Conservation (phyloP, 2,113 vertebrate species). For the Bubo scandiacus region DNA sequence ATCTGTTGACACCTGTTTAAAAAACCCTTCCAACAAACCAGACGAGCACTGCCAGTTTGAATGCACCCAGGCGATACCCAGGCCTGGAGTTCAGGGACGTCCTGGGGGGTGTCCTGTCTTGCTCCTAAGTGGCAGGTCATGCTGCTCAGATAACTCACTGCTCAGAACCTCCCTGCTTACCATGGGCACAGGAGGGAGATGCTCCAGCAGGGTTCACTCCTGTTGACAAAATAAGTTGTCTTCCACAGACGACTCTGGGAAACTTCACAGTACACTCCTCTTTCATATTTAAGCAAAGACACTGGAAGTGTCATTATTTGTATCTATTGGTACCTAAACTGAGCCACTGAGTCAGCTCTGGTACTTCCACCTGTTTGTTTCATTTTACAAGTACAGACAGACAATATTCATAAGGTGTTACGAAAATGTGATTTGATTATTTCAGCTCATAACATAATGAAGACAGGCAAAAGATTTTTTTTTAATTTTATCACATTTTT, state of each 20-base stretch:
- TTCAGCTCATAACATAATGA: neutral
- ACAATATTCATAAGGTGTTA: neutral
- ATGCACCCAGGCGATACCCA: neutral
- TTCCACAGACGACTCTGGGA: neutral
- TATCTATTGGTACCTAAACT: neutral
- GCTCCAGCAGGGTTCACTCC: neutral
- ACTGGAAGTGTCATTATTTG: neutral
- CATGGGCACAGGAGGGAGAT: neutral
- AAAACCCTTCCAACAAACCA: neutral
- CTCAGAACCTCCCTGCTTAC: neutral
- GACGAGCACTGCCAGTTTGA: neutral
- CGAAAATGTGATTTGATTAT: neutral
- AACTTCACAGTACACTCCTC: neutral
- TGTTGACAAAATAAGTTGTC: neutral
- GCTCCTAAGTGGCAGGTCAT: neutral
- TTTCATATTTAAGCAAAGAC: neutral
- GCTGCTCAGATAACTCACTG: accelerated
- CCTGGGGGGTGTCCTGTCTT: neutral
- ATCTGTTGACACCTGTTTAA: neutral
- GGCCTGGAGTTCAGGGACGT: neutral
- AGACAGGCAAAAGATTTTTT: neutral
- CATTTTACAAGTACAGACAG: neutral
- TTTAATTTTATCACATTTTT: neutral
- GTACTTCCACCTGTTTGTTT: neutral
- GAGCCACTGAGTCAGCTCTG: neutral